Conservation (phyloP, 2,113 vertebrate species). For the Eptesicus fuscus region DNA sequence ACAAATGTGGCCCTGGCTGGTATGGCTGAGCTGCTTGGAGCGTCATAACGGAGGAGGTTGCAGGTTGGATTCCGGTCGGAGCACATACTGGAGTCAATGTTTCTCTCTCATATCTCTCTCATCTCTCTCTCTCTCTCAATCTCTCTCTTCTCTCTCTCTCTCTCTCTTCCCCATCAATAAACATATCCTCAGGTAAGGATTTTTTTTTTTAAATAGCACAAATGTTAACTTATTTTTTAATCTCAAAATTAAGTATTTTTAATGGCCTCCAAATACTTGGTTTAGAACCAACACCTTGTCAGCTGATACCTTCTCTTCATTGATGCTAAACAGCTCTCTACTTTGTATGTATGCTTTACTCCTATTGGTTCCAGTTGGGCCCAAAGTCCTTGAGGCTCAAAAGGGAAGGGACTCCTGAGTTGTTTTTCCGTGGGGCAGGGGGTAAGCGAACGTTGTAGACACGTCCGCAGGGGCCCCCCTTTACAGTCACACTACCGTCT, state of each 20-base stretch:
- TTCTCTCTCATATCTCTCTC: too few relatives aligned
- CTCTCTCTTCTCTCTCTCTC: too few relatives aligned
- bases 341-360: neutral
- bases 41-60: neutral
- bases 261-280: neutral
- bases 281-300: neutral
- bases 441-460: neutral
- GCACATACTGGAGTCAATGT: neutral
- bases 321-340: neutral
- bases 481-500: neutral
- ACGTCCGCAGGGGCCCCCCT: neutral
- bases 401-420: neutral
- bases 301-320: neutral
- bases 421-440: neutral
- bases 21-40: neutral
- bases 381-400: neutral
- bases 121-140: too few relatives aligned
- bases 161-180: neutral
- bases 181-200: neutral
- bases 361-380: neutral
- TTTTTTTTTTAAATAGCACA: neutral
- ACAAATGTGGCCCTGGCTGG: neutral
- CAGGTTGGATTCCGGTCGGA: too few relatives aligned
- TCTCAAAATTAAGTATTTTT: conserved; percentile 8
- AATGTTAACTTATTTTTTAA: neutral